Evolutionary conservation across 1,140 invertebrate species (phyloP), one percentile per base, ranked within the genome.

Genomic region (Drosophila carrolli): DNA sequence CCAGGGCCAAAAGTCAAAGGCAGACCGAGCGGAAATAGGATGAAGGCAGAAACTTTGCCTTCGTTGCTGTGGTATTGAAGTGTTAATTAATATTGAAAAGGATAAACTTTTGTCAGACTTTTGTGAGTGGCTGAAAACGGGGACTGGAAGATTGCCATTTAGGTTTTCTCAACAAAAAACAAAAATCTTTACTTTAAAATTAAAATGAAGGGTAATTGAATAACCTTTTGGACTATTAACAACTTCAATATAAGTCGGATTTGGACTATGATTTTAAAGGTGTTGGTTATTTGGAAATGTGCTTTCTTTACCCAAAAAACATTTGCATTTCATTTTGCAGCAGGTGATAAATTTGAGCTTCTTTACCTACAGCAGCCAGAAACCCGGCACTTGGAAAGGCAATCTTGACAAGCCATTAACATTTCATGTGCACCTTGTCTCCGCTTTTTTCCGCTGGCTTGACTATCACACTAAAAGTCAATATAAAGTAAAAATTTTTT

Each of bases 81-180:
- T 90, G 86, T 90, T 90, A 90, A 90, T 90, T 90, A 90, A 90
- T 90, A 90, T 90, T 90, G 86, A 90, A 90, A 90, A 82, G 85
- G 83, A 90, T 90, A 75, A 90, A 90, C 75, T 90, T 90, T 89
- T 80, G 66, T 89, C 66, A 68, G 82, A 77, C 86, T 90, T 77
- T 66, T 66, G 51, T 62, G 66, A 68, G 74, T 76, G 23, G 23
- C 23, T 23, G 23, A 23, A 23, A 61, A 61, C 38, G 55, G 47
- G 57, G 66, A 78, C 53, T 16, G 32, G 14, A 53, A 16, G 23
- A 13, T 13, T 32, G 48, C 48, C 27, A 35, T 29, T 48, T 29
- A 2, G 7, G 47, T 4, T 48, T 48, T 8, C 13, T 8, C 1
- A 23, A 11, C 4, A 32, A 14, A 35, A 47, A 27, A 29, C 29